Evolutionary conservation across 2,113 vertebrate genomes (phyloP).

Genomic region (Poeciliopsis occidentalis): DNA sequence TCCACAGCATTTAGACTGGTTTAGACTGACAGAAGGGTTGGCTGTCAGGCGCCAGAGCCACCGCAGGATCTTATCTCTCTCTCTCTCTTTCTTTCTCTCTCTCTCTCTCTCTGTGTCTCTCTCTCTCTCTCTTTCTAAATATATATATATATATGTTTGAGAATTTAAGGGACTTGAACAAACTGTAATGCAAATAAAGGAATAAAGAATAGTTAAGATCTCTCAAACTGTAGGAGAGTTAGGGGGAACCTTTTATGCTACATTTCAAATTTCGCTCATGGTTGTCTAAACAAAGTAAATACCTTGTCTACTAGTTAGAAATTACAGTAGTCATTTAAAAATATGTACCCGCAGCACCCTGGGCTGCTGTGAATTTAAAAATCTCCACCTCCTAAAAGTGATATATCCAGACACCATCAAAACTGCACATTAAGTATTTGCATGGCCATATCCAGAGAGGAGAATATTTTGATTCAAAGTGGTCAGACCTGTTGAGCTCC

Average conservation of each 20-base stretch:
- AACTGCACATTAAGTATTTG: background rate
- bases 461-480: background rate
- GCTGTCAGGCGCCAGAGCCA: too few species aligned
- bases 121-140: too few species aligned
- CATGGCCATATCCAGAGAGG: background rate
- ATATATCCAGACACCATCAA: background rate
- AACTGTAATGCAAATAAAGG: background rate
- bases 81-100: too few species aligned
- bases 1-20: too few species aligned
- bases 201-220: background rate
- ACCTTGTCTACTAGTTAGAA: background rate
- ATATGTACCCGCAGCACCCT: background rate
- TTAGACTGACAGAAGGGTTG: too few species aligned
- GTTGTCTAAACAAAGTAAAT: conserved; percentile 1
- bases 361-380: background rate
- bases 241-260: background rate
- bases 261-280: background rate
- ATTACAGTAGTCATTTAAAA: background rate
- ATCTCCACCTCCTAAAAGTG: background rate
- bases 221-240: background rate
- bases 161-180: background rate
- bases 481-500: conserved; percentile 47
- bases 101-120: too few species aligned
- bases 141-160: too few species aligned
- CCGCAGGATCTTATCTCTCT: too few species aligned